Base-by-base conservation (phyloP, 2,113 vertebrate genomes). In the Thunnus maccoyii region DNA sequence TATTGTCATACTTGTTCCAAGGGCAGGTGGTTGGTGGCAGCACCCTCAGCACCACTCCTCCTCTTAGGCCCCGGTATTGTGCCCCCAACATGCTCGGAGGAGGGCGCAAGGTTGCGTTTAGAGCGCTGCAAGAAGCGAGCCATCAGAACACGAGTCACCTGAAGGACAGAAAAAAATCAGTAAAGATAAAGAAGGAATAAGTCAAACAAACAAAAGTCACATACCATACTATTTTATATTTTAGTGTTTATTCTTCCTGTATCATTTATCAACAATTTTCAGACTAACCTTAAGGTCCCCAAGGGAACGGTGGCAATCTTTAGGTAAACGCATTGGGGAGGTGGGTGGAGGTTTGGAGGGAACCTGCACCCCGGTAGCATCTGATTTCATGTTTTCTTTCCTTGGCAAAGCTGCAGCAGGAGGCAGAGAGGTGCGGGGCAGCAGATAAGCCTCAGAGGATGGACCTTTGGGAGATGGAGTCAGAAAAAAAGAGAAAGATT, bases 91-190 rank as follows among this genome's bases (percentile, higher is more conserved):
- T 88, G 89, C 47, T 97, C 97, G 0, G 67, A 6, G 9, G 94
- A 88, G 2, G 91, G 90, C 0, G 92, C 87, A 1, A 93, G 87
- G 88, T 96, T 96, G 73, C 96, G 94, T 79, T 95, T 97, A 78
- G 98, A 98, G 63, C 97, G 95, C 88, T 97, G 97, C 80, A 99
- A 93, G 89, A 99, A 97, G 78, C 97, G 95, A 82, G 97, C 96
- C 91, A 99, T 94, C 76, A 99, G 91, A 72, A 94, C 96, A 0
- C 97, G 95, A 63, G 95, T 97, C 77, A 95, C 96, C 94, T 99
- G 96, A 69, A 47, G 36, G 41, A 22, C 52, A 56, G 52, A n/a
- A 0, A 67, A 84, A 46, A 25, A 76, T 68, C 10, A 57, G 60
- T 30, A 44, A 48, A 46, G 12, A 15, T 13, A 41, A 47, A 48